Conservation (phyloP, 2,797 vertebrate genomes). For the Amblyopsis hoosieri region DNA sequence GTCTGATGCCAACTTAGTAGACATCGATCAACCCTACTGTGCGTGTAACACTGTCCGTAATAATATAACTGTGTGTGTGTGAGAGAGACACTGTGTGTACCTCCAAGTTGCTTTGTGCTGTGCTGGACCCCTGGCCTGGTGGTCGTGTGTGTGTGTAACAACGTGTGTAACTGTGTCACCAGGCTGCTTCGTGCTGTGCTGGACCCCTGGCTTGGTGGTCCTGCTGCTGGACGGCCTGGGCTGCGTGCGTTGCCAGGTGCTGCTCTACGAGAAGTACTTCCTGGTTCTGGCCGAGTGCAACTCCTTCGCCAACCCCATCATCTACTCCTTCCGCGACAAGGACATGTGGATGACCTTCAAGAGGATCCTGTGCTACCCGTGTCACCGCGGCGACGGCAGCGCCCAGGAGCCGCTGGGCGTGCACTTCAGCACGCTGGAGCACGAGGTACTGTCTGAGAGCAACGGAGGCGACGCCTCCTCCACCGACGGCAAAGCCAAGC, state of each 20-base stretch:
- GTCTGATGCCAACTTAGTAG: too few relatives aligned
- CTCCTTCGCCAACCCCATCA: conserved; percentile 88
- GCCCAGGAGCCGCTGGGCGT: conserved; percentile 19
- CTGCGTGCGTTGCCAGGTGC: conserved; percentile 73
- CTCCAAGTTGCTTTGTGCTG: conserved; percentile 88
- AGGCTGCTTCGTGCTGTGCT: conserved; percentile 94
- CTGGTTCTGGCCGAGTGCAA: conserved; percentile 92
- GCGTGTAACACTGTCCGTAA: too few relatives aligned
- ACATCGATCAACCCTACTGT: too few relatives aligned
- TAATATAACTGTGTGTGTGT: too few relatives aligned
- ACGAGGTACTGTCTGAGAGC: conserved; percentile 77
- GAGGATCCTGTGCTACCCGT: conserved; percentile 81
- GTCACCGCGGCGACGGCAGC: background rate
- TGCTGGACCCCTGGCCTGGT: conserved; percentile 96
- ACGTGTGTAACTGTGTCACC: background rate
- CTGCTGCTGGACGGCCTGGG: conserved; percentile 87
- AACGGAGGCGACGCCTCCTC: conserved; percentile 33
- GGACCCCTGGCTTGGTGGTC: conserved; percentile 91
- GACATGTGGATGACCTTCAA: conserved; percentile 92
- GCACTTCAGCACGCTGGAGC: conserved; percentile 72
- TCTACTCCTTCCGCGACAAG: conserved; percentile 90
- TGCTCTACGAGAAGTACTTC: conserved; percentile 87
- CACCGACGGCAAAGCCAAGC: conserved; percentile 31
- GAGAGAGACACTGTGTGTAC: background rate
- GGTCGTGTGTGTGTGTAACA: conserved; percentile 40